Conservation (phyloP, 2,113 vertebrate genomes). For the Varanus salvator region DNA sequence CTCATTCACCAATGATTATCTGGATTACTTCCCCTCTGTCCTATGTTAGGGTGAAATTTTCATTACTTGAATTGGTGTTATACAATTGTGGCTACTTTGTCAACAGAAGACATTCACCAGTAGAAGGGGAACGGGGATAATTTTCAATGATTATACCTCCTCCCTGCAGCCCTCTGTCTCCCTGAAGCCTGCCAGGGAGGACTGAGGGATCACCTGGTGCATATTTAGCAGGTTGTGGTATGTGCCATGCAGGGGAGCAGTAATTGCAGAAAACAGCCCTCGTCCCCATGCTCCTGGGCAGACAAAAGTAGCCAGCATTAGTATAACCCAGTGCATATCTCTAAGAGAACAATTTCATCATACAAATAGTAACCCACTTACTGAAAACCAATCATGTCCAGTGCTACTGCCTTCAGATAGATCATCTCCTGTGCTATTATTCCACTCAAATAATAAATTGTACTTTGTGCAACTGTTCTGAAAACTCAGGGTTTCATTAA, state of each 20-base stretch:
- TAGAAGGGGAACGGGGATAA: too few relatives aligned
- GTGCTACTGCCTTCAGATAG: background rate
- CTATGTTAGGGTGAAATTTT: background rate
- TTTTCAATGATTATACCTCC: too few relatives aligned
- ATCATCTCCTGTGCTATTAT: background rate
- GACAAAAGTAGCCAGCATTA: background rate
- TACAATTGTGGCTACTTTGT: too few relatives aligned
- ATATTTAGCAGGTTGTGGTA: too few relatives aligned
- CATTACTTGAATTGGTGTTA: background rate
- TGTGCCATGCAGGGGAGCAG: background rate
- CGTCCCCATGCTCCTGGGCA: background rate
- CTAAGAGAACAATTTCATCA: background rate
- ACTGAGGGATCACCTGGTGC: too few relatives aligned
- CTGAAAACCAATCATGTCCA: constrained; percentile 3
- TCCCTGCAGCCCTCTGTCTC: too few relatives aligned
- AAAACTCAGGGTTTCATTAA: background rate
- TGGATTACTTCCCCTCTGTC: background rate
- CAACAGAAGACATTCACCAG: too few relatives aligned
- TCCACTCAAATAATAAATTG: background rate
- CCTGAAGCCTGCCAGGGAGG: too few relatives aligned
- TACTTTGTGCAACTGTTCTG: background rate
- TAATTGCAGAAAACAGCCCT: background rate
- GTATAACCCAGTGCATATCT: background rate
- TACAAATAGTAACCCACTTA: background rate
- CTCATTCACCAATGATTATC: background rate